Evolutionary conservation across 1,140 invertebrate species (phyloP), one percentile per base, ranked within the genome.

Genomic region (Drosophila tsacasi): DNA sequence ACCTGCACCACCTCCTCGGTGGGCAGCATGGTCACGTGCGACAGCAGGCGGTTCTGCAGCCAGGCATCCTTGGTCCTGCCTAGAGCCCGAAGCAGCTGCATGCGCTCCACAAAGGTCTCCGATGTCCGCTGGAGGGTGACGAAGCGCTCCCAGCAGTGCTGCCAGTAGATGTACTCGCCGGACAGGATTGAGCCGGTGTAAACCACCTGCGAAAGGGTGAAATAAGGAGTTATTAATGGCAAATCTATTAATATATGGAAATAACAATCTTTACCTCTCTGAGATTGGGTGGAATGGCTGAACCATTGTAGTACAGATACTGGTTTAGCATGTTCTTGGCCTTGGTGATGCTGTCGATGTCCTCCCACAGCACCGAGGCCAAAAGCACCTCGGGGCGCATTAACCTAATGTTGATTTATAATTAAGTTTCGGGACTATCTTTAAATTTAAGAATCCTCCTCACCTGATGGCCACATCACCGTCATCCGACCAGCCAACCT

Each of bases 131-230:
- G 92, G 25, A 93, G 66, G 37, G 72, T 76, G 0, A 91, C 78
- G 35, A 96, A 97, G 40, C 94, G 94, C 7, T 95, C 91, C 95
- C 96, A 97, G 71, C 96, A 96, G 84, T 95, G 94, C 49, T 95
- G 94, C 97, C 97, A 97, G 72, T 96, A 96, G 25, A 94, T 93
- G 46, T 95, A 95, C 7, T 95, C 94, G 0, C 96, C 96, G 64
- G 95, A 96, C 4, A 93, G 52, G 13, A 93, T 92, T 8, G 92
- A 91, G 7, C 92, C 92, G 19, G 92, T 93, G 37, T 93, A 93
- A 30, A 93, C 91, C 47, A 92, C 92, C 92, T 93, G 13, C 0
- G 19, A 0, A 19, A 2, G 3, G 23, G 9, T 23, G 42, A 49
- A 40, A 0, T 5, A 42, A 8, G 6, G 2, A 2, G 21, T 25